Conservation (phyloP, 1,140 invertebrate species). For the Arion vulgaris region DNA sequence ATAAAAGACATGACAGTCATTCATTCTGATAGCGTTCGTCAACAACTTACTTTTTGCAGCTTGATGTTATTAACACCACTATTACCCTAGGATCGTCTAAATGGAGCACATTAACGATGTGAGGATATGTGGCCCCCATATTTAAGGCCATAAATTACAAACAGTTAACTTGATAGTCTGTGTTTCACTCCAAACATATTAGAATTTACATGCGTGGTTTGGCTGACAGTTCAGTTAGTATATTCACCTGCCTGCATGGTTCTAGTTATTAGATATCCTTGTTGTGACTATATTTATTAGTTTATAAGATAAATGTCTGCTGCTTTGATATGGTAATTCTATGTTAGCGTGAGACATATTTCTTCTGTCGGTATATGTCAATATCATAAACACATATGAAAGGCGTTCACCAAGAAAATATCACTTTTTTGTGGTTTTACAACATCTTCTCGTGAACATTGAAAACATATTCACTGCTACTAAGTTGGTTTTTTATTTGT, state of each 20-base stretch:
- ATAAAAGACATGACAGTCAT: neutral
- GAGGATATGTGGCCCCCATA: constrained; percentile 4
- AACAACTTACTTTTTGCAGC: neutral
- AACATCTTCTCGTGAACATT: neutral
- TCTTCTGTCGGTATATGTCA: neutral
- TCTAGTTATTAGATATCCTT: too few species aligned
- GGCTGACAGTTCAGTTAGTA: neutral
- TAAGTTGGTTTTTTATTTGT: too few species aligned
- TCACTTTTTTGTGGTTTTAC: constrained; percentile 4
- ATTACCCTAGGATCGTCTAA: neutral
- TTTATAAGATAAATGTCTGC: neutral
- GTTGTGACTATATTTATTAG: neutral
- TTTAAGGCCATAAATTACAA: neutral
- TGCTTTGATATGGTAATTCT: neutral
- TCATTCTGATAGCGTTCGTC: neutral
- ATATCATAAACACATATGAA: neutral
- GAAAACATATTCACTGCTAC: neutral
- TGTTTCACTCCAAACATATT: neutral
- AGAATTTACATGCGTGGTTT: constrained; percentile 6
- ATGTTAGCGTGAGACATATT: neutral
- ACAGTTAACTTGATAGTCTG: neutral
- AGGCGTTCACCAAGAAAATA: neutral
- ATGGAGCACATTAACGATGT: neutral
- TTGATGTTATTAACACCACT: neutral
- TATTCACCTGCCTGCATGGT: too few species aligned